Percentiles rank a stretch among this genome's conserved stretches.
phyloP scores from a whole-genome alignment of 2,113 vertebrate species.

The Puntigrus tetrazona region DNA sequence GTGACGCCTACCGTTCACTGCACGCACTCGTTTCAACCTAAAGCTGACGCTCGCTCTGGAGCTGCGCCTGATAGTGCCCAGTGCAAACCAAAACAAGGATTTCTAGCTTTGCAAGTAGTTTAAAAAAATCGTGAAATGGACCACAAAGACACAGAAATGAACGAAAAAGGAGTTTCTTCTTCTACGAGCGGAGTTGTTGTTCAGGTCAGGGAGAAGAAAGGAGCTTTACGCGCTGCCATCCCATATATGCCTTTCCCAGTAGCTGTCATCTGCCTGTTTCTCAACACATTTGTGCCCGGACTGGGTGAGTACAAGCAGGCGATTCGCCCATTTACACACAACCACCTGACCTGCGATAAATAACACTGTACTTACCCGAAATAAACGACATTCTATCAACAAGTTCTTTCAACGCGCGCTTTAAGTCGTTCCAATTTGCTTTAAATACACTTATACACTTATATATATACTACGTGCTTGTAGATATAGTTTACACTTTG shows the following conservation, averaged over 20 bases:
- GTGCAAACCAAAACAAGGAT: constrained; percentile 6
- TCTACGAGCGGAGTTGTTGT: constrained; percentile 90
- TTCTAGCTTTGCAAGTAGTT: not conserved
- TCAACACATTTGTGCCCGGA: constrained; percentile 96
- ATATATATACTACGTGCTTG: not conserved
- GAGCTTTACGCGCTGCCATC: constrained; percentile 89
- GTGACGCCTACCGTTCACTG: constrained; percentile 39
- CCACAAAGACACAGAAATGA: constrained; percentile 66
- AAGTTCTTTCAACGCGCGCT: not conserved
- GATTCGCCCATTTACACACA: not conserved
- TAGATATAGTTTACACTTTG: not conserved
- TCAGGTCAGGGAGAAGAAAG: constrained; percentile 96
- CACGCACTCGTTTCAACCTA: constrained; percentile 27
- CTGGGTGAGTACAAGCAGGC: constrained; percentile 80
- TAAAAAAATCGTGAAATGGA: constrained; percentile 62
- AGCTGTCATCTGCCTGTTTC: constrained; percentile 93
- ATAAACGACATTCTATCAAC: not conserved
- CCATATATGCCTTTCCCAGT: constrained; percentile 96
- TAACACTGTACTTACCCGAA: not conserved
- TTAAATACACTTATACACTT: not conserved
- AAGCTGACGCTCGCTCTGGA: not conserved
- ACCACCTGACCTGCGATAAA: not conserved
- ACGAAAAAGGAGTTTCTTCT: constrained; percentile 64
- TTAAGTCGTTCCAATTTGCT: not conserved
- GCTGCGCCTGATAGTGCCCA: constrained; percentile 8